Percentiles rank a stretch among this genome's conserved stretches.
Evolutionary conservation across 2,888 invertebrate genomes (phyloP).

Genomic region (Hanleya hanleyi): DNA sequence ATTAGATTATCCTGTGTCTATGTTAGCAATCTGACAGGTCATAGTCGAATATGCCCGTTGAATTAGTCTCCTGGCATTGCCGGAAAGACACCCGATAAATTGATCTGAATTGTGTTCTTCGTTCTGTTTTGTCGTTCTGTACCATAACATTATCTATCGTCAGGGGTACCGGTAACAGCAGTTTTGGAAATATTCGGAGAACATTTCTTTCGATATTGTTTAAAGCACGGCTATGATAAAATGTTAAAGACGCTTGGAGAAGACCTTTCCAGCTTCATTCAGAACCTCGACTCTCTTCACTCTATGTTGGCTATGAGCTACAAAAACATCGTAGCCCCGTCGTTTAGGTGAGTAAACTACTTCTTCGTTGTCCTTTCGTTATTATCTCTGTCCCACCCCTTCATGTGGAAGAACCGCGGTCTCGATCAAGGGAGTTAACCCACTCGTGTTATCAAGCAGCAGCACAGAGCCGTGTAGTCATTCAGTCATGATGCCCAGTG

Average conservation of each 20-base stretch:
- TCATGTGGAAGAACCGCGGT: background rate
- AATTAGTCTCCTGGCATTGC: no score
- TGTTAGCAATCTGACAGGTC: no score
- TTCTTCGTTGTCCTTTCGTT: background rate
- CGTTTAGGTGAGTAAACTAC: conserved; percentile 60
- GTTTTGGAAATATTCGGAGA: conserved; percentile 70
- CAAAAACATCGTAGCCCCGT: conserved; percentile 70
- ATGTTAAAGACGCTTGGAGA: conserved; percentile 67
- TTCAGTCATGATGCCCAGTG: no score
- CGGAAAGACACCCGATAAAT: no score
- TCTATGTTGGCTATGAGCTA: conserved; percentile 69
- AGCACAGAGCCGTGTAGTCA: no score
- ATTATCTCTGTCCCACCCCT: background rate
- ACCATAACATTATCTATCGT: conserved; percentile 2
- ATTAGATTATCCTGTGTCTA: no score
- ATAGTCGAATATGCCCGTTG: no score
- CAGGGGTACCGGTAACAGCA: conserved; percentile 64
- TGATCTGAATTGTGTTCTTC: no score
- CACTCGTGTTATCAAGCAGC: no score
- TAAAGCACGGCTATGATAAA: conserved; percentile 68
- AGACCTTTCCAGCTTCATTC: conserved; percentile 65
- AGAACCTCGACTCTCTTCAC: conserved; percentile 70
- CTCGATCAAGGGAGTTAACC: no score
- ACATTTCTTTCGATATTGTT: conserved; percentile 66
- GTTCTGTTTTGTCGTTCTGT: no score